Conservation (phyloP, 2,797 vertebrate genomes). For the Channallabes apus region DNA sequence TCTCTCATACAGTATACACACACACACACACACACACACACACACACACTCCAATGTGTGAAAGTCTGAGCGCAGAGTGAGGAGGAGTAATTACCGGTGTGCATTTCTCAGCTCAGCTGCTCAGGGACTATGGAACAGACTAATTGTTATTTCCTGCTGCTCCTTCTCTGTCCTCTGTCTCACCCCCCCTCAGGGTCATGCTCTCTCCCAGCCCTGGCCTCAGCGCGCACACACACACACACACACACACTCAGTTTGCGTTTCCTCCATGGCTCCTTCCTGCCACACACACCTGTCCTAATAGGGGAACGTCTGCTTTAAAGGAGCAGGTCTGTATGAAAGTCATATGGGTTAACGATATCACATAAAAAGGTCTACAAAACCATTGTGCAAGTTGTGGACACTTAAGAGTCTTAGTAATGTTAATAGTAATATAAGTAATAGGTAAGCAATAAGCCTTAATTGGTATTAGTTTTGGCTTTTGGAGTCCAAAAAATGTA, state of each 20-base stretch:
- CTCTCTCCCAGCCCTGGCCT: neutral
- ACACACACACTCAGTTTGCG: conserved; percentile 1
- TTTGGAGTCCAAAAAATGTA: neutral
- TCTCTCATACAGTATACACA: neutral
- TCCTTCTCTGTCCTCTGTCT: conserved; percentile 35
- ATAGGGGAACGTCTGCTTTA: neutral
- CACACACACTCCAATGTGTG: neutral
- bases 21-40: neutral
- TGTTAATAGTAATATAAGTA: neutral
- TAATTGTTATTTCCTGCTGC: conserved; percentile 70
- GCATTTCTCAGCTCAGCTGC: conserved; percentile 60
- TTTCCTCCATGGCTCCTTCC: neutral
- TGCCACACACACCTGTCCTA: conserved; percentile 1
- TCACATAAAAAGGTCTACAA: neutral
- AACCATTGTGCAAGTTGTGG: too few relatives aligned
- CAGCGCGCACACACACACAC: too few relatives aligned
- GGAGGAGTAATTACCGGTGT: conserved; percentile 42
- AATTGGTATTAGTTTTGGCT: neutral
- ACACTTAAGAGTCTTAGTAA: neutral
- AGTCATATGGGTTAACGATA: neutral
- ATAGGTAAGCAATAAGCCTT: neutral
- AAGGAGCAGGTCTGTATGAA: neutral
- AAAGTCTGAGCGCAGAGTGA: neutral
- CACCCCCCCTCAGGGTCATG: conserved; percentile 1
- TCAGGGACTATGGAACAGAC: conserved; percentile 62